A percentile compares a stretch with the other conserved stretches of the same genome.
phyloP scores from a whole-genome alignment of 1,140 invertebrate genomes.

The Drosophila simulans region DNA sequence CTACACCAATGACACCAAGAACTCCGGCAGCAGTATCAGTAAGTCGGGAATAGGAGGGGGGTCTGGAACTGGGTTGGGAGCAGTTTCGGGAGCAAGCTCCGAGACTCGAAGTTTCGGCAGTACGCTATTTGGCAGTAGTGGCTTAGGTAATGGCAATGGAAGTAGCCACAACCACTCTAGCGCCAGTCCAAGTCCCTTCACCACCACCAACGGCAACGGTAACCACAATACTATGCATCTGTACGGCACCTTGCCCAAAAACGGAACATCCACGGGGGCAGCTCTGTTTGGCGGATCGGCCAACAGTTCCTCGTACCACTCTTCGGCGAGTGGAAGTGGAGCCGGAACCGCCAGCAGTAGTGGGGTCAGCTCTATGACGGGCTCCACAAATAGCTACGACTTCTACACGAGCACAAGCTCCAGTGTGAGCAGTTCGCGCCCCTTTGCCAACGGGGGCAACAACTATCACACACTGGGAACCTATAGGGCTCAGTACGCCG shows the following conservation, averaged over 20 bases:
- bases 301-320: constrained; percentile 61
- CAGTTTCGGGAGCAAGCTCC: constrained; percentile 41
- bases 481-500: constrained; percentile 82
- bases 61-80: constrained; percentile 43
- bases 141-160: constrained; percentile 47
- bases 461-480: constrained; percentile 84
- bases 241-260: constrained; percentile 83
- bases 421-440: constrained; percentile 49
- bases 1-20: constrained; percentile 72
- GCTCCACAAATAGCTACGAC: constrained; percentile 82
- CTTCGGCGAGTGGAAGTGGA: constrained; percentile 30
- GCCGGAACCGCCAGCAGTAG: constrained; percentile 75
- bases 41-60: constrained; percentile 54
- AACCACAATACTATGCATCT: constrained; percentile 77
- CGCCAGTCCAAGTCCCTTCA: constrained; percentile 62
- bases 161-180: constrained; percentile 40
- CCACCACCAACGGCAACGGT: constrained; percentile 66
- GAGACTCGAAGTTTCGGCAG: constrained; percentile 64
- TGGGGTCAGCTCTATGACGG: constrained; percentile 82
- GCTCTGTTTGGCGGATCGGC: constrained; percentile 57
- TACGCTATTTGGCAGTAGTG: constrained; percentile 69
- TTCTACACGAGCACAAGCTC: constrained; percentile 69
- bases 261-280: constrained; percentile 62
- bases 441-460: constrained; percentile 72
- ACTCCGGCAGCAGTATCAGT: constrained; percentile 51